Conservation (phyloP, 2,113 vertebrate species). For the Corvus cornix region DNA sequence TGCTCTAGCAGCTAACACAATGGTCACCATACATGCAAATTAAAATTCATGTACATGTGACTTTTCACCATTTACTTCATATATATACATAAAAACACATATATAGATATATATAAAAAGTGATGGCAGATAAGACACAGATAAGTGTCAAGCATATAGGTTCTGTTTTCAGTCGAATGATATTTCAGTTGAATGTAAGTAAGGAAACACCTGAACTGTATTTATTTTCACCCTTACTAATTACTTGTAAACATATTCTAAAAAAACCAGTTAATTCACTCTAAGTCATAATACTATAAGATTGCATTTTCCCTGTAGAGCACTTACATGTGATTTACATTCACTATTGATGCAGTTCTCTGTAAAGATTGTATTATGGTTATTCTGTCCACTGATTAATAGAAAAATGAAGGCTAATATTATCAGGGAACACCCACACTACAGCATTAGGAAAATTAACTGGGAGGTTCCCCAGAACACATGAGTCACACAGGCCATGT, state of each 20-base stretch:
- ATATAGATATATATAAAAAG: neutral
- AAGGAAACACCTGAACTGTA: neutral
- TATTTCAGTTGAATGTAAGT: too few species aligned
- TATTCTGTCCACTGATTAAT: neutral
- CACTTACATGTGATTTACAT: neutral
- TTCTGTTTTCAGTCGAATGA: neutral
- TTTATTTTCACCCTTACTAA: neutral
- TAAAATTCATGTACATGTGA: neutral
- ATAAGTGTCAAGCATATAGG: neutral
- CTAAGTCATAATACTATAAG: neutral
- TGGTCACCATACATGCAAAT: neutral
- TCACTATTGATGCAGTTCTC: neutral
- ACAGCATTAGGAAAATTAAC: neutral
- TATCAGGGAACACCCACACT: neutral
- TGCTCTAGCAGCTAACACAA: neutral
- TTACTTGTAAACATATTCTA: neutral
- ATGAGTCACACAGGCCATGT: neutral
- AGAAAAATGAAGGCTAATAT: neutral
- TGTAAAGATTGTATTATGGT: neutral
- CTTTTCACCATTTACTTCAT: neutral
- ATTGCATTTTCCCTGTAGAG: neutral
- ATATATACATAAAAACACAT: neutral
- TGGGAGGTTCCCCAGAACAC: neutral
- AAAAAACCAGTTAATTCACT: fast-evolving
- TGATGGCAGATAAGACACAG: neutral